These are phyloP conservation scores for Leptopilina syphax DNA, from an alignment of 2,888 invertebrate species.

Conservation along the genomic window DNA sequence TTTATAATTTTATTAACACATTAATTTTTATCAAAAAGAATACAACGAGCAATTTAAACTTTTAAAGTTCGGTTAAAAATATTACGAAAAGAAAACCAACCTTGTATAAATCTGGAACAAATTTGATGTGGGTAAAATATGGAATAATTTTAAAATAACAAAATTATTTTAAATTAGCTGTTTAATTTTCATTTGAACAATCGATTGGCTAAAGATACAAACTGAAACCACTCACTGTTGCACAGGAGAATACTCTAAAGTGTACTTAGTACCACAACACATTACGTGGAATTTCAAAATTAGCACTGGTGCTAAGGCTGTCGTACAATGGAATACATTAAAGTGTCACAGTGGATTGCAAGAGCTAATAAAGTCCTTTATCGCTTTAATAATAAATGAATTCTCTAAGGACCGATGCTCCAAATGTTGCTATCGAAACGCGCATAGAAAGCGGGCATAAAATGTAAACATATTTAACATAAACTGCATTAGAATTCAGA, in stretches of 20 bases:
- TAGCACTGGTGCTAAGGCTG: conserved; percentile 58
- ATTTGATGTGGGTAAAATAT: too few relatives aligned
- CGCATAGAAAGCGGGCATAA: conserved; percentile 31
- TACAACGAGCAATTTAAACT: too few relatives aligned
- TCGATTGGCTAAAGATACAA: not conserved
- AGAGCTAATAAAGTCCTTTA: conserved; percentile 69
- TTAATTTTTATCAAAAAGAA: too few relatives aligned
- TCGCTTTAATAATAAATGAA: conserved; percentile 57
- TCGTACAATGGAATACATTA: conserved; percentile 64
- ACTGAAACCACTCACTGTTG: not conserved
- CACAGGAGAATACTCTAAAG: conserved; percentile 38
- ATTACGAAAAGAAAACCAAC: too few relatives aligned
- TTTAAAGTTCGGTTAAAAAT: too few relatives aligned
- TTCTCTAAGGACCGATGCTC: conserved; percentile 27
- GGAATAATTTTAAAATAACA: not conserved
- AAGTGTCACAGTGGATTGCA: conserved; percentile 62
- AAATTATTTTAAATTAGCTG: not conserved
- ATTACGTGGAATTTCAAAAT: conserved; percentile 68
- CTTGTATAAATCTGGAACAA: too few relatives aligned
- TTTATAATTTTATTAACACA: too few relatives aligned
- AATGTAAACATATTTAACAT: conserved; percentile 27
- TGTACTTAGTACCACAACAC: conserved; percentile 49
- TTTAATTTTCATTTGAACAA: not conserved
- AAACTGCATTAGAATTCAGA: not conserved
- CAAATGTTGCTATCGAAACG: conserved; percentile 35